phyloP scores from a whole-genome alignment of 2,888 invertebrate species.

The Bursaphelenchus okinawaensis region DNA sequence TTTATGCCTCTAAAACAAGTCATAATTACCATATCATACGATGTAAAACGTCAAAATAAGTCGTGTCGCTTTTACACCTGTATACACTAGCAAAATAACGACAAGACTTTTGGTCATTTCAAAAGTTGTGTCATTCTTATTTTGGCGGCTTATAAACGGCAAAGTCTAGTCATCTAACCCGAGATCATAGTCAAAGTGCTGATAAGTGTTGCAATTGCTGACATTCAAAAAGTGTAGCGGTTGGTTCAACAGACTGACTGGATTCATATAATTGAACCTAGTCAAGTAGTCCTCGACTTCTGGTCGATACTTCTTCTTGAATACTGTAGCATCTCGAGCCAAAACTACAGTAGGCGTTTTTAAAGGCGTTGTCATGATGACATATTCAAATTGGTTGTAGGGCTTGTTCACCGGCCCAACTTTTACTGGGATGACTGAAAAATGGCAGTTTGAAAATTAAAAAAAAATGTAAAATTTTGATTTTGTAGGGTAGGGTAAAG shows the following conservation, averaged over 20 bases:
- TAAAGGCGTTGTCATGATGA: conserved; percentile 49
- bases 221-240: conserved; percentile 38
- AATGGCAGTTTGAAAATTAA: neutral
- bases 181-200: conserved; percentile 20
- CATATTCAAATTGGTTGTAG: conserved; percentile 43
- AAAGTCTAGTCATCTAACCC: neutral
- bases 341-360: conserved; percentile 56
- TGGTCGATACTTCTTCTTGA: conserved; percentile 31
- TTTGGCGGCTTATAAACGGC: too few species aligned
- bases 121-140: too few species aligned
- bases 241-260: conserved; percentile 36
- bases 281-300: conserved; percentile 49
- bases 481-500: too few species aligned
- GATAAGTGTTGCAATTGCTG: conserved; percentile 13
- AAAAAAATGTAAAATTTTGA: too few species aligned
- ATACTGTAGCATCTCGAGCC: conserved; percentile 38
- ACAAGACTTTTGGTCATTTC: too few species aligned
- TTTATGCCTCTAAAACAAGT: too few species aligned
- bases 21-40: too few species aligned
- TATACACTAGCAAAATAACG: too few species aligned
- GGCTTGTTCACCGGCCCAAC: conserved; percentile 37
- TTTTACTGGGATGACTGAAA: conserved; percentile 47
- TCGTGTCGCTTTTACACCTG: too few species aligned
- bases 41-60: too few species aligned
- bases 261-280: conserved; percentile 47